A percentile compares a stretch with the other conserved stretches of the same genome.
These are phyloP conservation scores for Macaria notata DNA, from an alignment of 2,888 invertebrate genomes.

Conservation along the genomic window DNA sequence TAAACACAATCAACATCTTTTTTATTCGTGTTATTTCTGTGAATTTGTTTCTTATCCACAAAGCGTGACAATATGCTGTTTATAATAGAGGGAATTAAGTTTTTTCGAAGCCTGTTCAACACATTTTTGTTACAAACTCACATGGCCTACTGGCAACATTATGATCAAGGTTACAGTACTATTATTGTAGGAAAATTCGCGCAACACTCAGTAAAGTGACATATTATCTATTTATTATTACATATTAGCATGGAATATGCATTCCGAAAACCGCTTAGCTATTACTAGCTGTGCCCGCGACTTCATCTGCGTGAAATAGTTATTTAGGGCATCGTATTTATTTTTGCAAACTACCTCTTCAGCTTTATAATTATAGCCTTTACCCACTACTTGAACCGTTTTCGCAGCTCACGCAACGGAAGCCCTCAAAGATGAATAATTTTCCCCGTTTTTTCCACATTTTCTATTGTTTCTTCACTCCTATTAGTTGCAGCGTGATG, in stretches of 20 bases:
- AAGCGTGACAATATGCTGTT: slow-evolving; percentile 33
- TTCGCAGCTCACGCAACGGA: no score
- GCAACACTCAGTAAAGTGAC: neutral
- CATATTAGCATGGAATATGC: neutral
- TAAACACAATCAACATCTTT: no score
- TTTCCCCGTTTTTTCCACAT: no score
- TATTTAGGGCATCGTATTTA: no score
- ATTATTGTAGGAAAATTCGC: neutral
- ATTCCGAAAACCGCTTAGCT: slow-evolving; percentile 9
- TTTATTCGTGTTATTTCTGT: neutral
- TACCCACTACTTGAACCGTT: no score
- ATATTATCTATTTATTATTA: slow-evolving; percentile 1
- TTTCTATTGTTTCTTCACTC: no score
- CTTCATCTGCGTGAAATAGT: no score
- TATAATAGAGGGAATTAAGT: slow-evolving; percentile 27
- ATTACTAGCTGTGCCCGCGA: no score
- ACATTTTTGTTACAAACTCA: slow-evolving; percentile 25
- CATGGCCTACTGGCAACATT: slow-evolving; percentile 3
- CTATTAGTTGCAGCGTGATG: no score
- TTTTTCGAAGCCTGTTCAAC: slow-evolving; percentile 25
- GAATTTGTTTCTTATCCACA: slow-evolving; percentile 17
- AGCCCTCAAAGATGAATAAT: no score
- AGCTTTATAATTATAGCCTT: no score
- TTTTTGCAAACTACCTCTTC: no score
- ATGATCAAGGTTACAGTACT: slow-evolving; percentile 26